Evolutionary conservation across 2,888 invertebrate genomes (phyloP).

Genomic region (Chrysodeixis includens): DNA sequence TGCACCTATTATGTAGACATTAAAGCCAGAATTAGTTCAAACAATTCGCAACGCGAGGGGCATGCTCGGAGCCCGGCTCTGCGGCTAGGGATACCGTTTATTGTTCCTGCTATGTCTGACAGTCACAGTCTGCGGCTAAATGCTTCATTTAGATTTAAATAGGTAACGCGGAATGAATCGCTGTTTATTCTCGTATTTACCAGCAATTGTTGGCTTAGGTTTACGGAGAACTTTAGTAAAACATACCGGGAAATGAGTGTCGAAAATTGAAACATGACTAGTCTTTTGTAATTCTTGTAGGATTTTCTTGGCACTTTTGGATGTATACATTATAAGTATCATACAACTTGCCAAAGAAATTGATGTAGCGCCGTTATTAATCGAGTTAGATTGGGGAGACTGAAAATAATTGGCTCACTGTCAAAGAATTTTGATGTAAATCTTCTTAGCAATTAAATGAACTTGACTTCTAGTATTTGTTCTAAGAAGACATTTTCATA

Average conservation of each 20-base stretch:
- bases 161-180: slow-evolving; percentile 12
- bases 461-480: neutral
- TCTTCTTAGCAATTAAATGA: neutral
- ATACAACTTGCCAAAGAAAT: neutral
- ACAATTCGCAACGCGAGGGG: slow-evolving; percentile 74
- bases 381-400: neutral
- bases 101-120: slow-evolving; percentile 37
- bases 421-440: neutral
- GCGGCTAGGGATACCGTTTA: slow-evolving; percentile 44
- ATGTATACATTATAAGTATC: no score
- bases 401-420: neutral
- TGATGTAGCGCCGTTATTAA: neutral
- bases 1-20: slow-evolving; percentile 60
- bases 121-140: slow-evolving; percentile 15
- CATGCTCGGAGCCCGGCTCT: slow-evolving; percentile 56
- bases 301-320: no score
- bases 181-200: slow-evolving; percentile 24
- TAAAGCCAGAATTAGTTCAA: slow-evolving; percentile 74
- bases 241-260: neutral
- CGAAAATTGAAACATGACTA: neutral
- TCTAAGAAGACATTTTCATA: neutral
- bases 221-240: neutral
- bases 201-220: slow-evolving; percentile 8
- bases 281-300: no score
- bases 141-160: slow-evolving; percentile 30